These are phyloP conservation scores for Cheiracanthium punctorium DNA, from an alignment of 2,888 invertebrate species.

Conservation along the genomic window DNA sequence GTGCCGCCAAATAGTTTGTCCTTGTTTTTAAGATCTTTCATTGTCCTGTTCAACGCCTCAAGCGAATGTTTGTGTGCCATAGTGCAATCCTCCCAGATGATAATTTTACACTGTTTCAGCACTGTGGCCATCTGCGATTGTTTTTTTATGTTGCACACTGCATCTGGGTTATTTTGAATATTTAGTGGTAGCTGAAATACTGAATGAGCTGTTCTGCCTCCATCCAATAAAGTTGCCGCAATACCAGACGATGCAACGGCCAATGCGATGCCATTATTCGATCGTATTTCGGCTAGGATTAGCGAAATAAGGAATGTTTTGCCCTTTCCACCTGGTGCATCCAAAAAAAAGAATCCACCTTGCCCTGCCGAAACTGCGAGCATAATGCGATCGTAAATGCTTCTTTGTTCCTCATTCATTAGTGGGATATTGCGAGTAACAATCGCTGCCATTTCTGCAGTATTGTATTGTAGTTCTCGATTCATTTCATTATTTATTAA, in stretches of 20 bases:
- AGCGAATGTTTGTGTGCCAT: too few species aligned
- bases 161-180: neutral
- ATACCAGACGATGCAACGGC: conserved; percentile 74
- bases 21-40: too few species aligned
- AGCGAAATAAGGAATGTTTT: neutral
- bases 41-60: too few species aligned
- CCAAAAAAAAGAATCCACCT: conserved; percentile 71
- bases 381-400: neutral
- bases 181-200: conserved; percentile 75
- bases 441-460: conserved; percentile 22
- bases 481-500: neutral
- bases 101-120: too few species aligned
- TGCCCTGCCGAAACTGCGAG: neutral
- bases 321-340: neutral
- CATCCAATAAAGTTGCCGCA: conserved; percentile 76
- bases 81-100: too few species aligned
- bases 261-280: conserved; percentile 72
- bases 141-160: too few species aligned
- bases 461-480: conserved; percentile 9
- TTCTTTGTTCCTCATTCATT: conserved; percentile 14
- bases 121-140: too few species aligned
- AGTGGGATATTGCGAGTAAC: conserved; percentile 22
- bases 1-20: too few species aligned
- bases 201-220: conserved; percentile 76
- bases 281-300: neutral